These are phyloP conservation scores for Chiloscyllium plagiosum DNA, from an alignment of 2,113 vertebrate genomes.

Conservation along the genomic window DNA sequence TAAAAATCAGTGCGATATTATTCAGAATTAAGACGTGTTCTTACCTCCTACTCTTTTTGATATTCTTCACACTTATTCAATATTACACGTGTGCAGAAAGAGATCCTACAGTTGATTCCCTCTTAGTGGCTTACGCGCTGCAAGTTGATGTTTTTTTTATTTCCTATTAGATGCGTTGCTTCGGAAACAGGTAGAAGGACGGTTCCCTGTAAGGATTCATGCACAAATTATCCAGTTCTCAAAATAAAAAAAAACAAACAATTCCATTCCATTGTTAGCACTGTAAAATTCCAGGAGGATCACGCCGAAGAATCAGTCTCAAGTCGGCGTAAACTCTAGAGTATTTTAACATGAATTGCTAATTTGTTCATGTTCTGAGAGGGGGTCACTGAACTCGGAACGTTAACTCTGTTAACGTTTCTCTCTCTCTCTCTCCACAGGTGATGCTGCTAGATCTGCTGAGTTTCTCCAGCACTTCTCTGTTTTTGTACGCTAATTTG, in stretches of 20 bases:
- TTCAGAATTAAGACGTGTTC: background rate
- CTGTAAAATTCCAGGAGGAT: background rate
- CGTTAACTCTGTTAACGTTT: too few relatives aligned
- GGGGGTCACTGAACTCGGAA: too few relatives aligned
- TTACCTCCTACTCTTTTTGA: background rate
- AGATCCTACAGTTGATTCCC: background rate
- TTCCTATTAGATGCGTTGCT: background rate
- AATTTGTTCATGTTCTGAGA: background rate
- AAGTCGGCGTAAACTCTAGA: slow-evolving; percentile 3
- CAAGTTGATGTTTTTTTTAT: background rate
- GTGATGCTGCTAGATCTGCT: too few relatives aligned
- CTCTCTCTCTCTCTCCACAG: too few relatives aligned
- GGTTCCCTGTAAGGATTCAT: slow-evolving; percentile 1
- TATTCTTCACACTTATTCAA: background rate
- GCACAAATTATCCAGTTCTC: background rate
- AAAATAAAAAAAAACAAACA: background rate
- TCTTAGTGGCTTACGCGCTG: background rate
- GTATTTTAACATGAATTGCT: background rate
- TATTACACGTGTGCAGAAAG: background rate
- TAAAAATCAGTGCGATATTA: background rate
- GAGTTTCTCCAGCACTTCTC: too few relatives aligned
- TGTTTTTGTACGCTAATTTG: background rate
- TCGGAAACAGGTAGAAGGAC: background rate
- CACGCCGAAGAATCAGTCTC: background rate
- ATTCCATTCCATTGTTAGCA: background rate